A percentile compares a stretch with the other conserved stretches of the same genome.
These are phyloP conservation scores for Pocillopora verrucosa DNA, from an alignment of 64 coral and sea anemone species.

Conservation along the genomic window DNA sequence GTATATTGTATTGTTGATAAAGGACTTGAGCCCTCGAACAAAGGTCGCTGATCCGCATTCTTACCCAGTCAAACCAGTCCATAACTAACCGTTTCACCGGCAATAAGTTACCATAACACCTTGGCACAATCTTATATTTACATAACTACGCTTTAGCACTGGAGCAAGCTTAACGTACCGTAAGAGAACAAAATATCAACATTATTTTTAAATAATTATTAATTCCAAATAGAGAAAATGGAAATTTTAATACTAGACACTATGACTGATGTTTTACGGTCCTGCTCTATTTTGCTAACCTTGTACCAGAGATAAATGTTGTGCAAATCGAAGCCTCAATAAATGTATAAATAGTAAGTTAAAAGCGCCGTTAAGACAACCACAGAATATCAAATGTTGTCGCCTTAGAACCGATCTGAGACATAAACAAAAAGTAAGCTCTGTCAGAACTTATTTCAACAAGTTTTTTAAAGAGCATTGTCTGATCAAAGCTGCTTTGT, in stretches of 20 bases:
- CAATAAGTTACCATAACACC: conserved; percentile 13
- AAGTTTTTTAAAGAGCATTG: not conserved
- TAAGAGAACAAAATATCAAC: conserved; percentile 27
- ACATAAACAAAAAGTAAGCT: not conserved
- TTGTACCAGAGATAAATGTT: not conserved
- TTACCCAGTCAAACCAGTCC: conserved; percentile 24
- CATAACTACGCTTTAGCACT: not conserved
- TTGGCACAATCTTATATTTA: conserved; percentile 23
- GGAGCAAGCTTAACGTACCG: not conserved
- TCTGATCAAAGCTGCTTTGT: not conserved
- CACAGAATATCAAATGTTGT: too few relatives aligned
- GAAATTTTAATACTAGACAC: not conserved
- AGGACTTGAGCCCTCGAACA: not conserved
- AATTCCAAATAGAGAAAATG: conserved; percentile 37
- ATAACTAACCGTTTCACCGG: conserved; percentile 20
- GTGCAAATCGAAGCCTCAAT: not conserved
- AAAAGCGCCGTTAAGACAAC: not conserved
- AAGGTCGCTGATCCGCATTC: conserved; percentile 23
- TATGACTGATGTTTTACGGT: conserved; percentile 4
- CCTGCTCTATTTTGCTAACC: not conserved
- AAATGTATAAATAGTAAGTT: not conserved
- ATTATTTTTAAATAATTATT: conserved; percentile 26
- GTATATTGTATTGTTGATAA: conserved; percentile 5
- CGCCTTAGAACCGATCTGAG: not conserved
- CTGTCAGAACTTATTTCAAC: not conserved